Conservation (phyloP, 2,888 invertebrate genomes). For the Callyntrura sp. region DNA sequence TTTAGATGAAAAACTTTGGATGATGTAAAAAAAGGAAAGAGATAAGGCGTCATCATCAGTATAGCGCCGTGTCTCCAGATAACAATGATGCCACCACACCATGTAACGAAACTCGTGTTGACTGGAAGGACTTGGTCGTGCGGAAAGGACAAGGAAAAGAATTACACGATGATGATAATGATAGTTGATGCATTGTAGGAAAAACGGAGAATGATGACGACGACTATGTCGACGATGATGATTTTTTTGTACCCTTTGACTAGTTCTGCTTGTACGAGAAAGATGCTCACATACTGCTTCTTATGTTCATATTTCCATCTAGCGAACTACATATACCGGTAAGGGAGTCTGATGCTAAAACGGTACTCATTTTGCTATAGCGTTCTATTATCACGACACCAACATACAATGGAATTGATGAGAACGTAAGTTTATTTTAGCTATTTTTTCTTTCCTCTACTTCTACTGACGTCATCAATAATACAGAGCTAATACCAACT, state of each 20-base stretch:
- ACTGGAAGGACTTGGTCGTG: slow-evolving; percentile 50
- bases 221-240: too few relatives aligned
- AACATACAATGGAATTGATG: slow-evolving; percentile 77
- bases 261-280: slow-evolving; percentile 22
- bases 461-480: slow-evolving; percentile 74
- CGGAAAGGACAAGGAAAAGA: slow-evolving; percentile 51
- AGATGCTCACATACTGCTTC: neutral
- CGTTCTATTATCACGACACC: slow-evolving; percentile 30
- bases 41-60: slow-evolving; percentile 35
- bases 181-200: slow-evolving; percentile 45
- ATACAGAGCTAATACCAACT: slow-evolving; percentile 63
- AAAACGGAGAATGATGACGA: slow-evolving; percentile 8
- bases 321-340: slow-evolving; percentile 50
- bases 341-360: too few relatives aligned
- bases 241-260: slow-evolving; percentile 16
- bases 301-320: too few relatives aligned
- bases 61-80: slow-evolving; percentile 29
- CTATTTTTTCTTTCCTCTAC: slow-evolving; percentile 35
- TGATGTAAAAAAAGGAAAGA: slow-evolving; percentile 13
- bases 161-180: slow-evolving; percentile 37
- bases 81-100: slow-evolving; percentile 33
- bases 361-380: slow-evolving; percentile 3
- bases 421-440: slow-evolving; percentile 79
- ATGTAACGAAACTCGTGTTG: slow-evolving; percentile 30
- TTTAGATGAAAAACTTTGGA: slow-evolving; percentile 18